Base-by-base conservation (phyloP, 2,888 invertebrate genomes). In the Campopleginae sp. region DNA sequence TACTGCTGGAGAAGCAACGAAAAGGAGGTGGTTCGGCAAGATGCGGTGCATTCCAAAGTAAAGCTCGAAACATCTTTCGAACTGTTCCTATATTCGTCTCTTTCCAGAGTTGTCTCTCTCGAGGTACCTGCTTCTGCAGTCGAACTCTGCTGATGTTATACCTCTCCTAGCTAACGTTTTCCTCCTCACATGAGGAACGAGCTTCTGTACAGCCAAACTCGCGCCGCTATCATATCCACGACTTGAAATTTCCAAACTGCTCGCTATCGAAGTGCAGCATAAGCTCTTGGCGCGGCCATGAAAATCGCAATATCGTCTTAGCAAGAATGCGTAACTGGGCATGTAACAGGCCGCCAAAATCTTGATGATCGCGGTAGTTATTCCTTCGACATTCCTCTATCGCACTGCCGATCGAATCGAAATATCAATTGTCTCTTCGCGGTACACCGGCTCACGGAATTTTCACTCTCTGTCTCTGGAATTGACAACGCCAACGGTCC, bases 51-150 rank as follows among this genome's bases (percentile, higher is more conserved):
- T 70, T 58, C 46, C 65, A 33, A 63, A 71, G 51, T 23, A 42
- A 70, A 54, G 68, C 42, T 51, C 61, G 54, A 31, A 81, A 78
- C 84, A 70, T 81, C 54, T 81, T 81, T 68, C 68, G 81, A 81
- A 74, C 81, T 75, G 66, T 61, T 78, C 74, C 61, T 78, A 46
- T 85, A 72, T 85, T 78, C 10, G 0, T 78, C 75, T 54, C 63
- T 46, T 68, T 61, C 33, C 78, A 54, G 71, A 84, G 51, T 74
- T 42, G n/a, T n/a, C 48, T 58, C 63, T 74, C 81, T 61, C 68
- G 68, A 23, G 72, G 44, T 42, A 76, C 72, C 44, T 48, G 27
- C 38, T 77, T 48, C 27, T 38, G 70, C 58, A 31, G 23, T 44
- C 54, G 54, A 33, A n/a, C 61, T 54, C 12, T 27, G 23, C 51